These are phyloP conservation scores for Oedothorax gibbosus DNA, from an alignment of 1,140 invertebrate species.

Conservation along the genomic window DNA sequence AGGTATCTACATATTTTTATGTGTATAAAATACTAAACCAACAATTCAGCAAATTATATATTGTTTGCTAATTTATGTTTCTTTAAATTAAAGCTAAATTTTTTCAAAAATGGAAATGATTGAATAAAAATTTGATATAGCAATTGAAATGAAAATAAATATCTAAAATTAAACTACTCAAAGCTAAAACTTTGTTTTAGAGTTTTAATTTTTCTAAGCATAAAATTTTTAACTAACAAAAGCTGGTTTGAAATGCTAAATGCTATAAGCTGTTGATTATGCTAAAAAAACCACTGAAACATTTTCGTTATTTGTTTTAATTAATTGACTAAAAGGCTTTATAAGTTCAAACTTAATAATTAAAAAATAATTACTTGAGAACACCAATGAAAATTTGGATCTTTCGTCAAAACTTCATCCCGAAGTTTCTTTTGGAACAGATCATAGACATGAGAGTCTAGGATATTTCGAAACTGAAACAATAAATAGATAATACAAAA, in stretches of 20 bases:
- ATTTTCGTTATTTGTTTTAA: neutral
- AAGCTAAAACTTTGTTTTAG: neutral
- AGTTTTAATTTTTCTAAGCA: neutral
- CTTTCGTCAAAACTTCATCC: constrained; percentile 89
- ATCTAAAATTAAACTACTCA: too few species aligned
- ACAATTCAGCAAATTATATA: too few species aligned
- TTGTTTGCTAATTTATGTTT: too few species aligned
- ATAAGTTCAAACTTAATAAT: neutral
- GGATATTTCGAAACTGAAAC: constrained; percentile 68
- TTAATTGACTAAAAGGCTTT: neutral
- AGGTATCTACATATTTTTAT: too few species aligned
- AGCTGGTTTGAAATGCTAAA: too few species aligned
- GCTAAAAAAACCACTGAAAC: neutral
- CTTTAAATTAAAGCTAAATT: too few species aligned
- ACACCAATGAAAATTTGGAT: constrained; percentile 97
- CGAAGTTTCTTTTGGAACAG: constrained; percentile 90
- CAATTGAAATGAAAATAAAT: too few species aligned
- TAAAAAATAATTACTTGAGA: constrained; percentile 75
- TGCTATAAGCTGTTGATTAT: too few species aligned
- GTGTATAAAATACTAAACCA: too few species aligned
- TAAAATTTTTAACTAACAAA: too few species aligned
- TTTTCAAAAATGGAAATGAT: too few species aligned
- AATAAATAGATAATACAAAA: neutral
- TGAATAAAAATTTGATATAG: too few species aligned
- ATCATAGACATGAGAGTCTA: constrained; percentile 85